Base-by-base conservation (phyloP, 2,113 vertebrate genomes). In the Setophaga coronata region DNA sequence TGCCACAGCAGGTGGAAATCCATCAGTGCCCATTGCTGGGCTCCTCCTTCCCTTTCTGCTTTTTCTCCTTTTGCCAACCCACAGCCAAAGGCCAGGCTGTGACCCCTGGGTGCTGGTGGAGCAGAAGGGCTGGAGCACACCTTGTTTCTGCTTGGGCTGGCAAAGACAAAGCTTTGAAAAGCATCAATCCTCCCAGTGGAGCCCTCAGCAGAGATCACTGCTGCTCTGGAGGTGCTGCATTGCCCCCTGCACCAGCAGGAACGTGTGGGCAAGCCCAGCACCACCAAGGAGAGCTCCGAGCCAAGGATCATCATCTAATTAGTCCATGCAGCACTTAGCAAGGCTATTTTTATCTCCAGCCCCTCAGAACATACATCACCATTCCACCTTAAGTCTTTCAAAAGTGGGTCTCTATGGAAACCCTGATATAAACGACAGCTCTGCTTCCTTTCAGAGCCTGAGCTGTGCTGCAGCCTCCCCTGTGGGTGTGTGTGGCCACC, bases 351-450 rank as follows among this genome's bases (percentile, higher is more conserved):
- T 98, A 97, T 93, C 97, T 34, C 62, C 11, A 14, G 88, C 95
- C 91, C 86, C 97, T 95, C 71, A 14, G 94, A 97, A 96, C 50
- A 36, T 36, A 53, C 94, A 95, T 93, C 84, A 96, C 93, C 34
- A 18, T 95, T 95, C 72, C n/a, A 93, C 95, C 97, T 95, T 65
- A 91, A 96, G 92, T 83, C 93, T 87, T 69, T 57, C 91, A 34
- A 82, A 82, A 93, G 96, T 89, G 69, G 90, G 96, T 97, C 95
- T 95, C 97, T 76, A 97, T 98, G 97, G 98, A 95, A 98, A 98
- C 97, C 57, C 61, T 21, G 29, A 31, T 43, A 50, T 20, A 92
- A 96, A 93, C 14, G 18, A 69, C 56, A 51, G 85, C 77, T 93
- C 7, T 53, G 0, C 58, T 86, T 88, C 17, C 18, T 21, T 70